Conservation (phyloP, 2,113 vertebrate genomes). For the Prunella himalayana region DNA sequence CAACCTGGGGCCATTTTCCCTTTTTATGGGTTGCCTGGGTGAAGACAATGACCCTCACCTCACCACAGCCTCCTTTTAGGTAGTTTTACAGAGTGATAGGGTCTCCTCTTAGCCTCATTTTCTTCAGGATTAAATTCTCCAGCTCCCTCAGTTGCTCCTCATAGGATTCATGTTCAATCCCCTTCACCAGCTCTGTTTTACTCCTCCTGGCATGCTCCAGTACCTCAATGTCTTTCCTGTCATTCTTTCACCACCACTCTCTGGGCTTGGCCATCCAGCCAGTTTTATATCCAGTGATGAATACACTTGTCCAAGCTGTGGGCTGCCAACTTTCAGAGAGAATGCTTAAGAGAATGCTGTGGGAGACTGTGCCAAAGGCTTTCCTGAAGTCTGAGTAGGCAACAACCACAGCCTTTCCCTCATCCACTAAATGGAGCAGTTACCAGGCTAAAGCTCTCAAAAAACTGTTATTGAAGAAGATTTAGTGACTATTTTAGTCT, state of each 20-base stretch:
- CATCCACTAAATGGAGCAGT: neutral
- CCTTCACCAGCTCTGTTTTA: accelerated
- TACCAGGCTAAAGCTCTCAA: neutral
- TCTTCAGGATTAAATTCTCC: neutral
- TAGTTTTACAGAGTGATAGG: neutral
- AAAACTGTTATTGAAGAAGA: neutral
- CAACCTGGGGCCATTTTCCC: neutral
- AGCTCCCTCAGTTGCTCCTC: neutral
- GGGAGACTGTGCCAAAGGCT: neutral
- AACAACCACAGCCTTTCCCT: neutral
- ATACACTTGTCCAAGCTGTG: neutral
- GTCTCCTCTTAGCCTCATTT: neutral
- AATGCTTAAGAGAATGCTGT: neutral
- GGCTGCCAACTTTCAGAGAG: neutral
- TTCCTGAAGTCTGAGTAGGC: neutral
- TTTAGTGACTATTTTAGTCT: neutral
- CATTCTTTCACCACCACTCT: neutral
- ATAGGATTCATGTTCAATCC: neutral
- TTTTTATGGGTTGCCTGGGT: neutral
- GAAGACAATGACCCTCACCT: neutral
- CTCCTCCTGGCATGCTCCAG: neutral
- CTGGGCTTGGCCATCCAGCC: neutral
- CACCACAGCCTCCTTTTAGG: neutral
- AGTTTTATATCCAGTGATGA: neutral
- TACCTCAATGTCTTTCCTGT: neutral